Evolutionary conservation across 2,797 vertebrate species (phyloP).

Genomic region (Nasua narica): DNA sequence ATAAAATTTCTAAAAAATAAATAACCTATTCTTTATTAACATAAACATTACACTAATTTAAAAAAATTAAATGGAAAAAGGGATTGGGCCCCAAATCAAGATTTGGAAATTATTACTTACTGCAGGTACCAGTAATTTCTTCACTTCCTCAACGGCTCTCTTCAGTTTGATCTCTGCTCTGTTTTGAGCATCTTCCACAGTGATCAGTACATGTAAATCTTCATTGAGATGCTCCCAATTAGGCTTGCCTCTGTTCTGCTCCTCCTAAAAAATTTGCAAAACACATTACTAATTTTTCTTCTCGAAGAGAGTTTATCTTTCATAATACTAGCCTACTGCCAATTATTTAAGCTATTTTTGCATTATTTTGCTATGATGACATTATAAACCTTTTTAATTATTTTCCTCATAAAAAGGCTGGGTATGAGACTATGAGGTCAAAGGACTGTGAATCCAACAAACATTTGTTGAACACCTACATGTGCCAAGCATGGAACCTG

Average conservation of each 20-base stretch:
- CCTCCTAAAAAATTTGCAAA: slow-evolving; percentile 88
- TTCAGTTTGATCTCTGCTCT: slow-evolving; percentile 98
- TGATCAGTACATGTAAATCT: slow-evolving; percentile 98
- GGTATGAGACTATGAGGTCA: background rate
- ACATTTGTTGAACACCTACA: no score
- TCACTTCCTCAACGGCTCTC: slow-evolving; percentile 97
- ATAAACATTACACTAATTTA: background rate
- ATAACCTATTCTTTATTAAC: background rate
- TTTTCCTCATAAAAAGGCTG: background rate
- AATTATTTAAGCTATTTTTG: background rate
- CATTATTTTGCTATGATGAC: background rate
- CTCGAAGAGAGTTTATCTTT: background rate
- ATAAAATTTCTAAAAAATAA: background rate
- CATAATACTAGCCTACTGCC: background rate
- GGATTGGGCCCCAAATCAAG: background rate
- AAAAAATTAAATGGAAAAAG: background rate
- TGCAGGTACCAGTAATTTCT: slow-evolving; percentile 97
- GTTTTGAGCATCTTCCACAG: slow-evolving; percentile 99
- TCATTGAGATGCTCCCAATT: slow-evolving; percentile 99
- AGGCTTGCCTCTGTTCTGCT: slow-evolving; percentile 98
- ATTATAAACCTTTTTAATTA: background rate
- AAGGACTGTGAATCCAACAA: background rate
- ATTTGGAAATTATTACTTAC: slow-evolving; percentile 87
- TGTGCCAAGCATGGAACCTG: background rate
- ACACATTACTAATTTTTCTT: background rate